Base-by-base conservation (phyloP, 2,888 invertebrate genomes). In the Siphonodentalium dalli region DNA sequence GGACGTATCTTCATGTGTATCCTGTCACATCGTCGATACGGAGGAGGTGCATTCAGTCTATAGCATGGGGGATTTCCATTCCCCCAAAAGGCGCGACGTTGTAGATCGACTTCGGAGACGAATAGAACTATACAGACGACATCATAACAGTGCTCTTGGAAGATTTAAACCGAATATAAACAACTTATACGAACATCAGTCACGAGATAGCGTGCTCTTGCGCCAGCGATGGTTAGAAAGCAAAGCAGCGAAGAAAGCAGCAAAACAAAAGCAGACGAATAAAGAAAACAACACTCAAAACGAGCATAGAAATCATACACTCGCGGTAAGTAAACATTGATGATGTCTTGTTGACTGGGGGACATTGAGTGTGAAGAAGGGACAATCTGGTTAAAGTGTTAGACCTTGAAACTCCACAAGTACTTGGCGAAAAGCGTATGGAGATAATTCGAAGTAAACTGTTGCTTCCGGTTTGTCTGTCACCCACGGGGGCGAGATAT, bases 221-320 rank as follows among this genome's bases (percentile, higher is more conserved):
- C 91, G 92, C 82, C 93, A 94, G 83, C 87, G 92, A 63, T 94
- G 89, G 83, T 86, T 93, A 72, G 95, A 95, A 83, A 90, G 90
- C 80, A 94, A 93, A 82, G 89, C 91, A 66, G n/a, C n/a, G n/a
- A 94, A 94, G 83, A 86, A 90, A 69, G 89, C 90, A 66, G 65
- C 71, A 9, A 75, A 75, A 55, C 65, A 64, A 29, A 58, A 61
- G 20, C 65, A 65, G 43, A 28, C 54, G 15, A 59, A 49, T 35
- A 54, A 58, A 43, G 65, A 61, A 4, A 62, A 60, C 53, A 46
- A 46, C 3, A 54, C 41, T n/a, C 60, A 61, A 31, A 55, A 61
- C 2, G 75, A 71, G 29, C 71, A 70, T 27, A 51, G 72, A 31
- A 75, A 71, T 47, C 63, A 71, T 40, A 62, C 68, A 40, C 62